phyloP scores from a whole-genome alignment of 2,888 invertebrate genomes.

The Zygogramma bicolorata region DNA sequence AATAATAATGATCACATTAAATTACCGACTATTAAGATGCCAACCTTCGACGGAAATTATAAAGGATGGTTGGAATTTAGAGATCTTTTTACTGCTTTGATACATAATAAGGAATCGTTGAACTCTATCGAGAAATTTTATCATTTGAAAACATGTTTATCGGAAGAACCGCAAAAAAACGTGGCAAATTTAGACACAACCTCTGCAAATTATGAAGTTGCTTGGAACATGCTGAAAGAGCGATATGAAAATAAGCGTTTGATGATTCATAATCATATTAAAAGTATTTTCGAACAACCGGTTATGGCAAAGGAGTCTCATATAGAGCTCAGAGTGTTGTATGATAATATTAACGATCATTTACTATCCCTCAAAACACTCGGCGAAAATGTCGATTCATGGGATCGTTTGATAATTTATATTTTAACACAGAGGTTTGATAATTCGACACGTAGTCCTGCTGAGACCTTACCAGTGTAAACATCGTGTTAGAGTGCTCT shows the following conservation, averaged over 20 bases:
- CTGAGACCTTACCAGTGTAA: no score
- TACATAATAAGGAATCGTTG: not conserved
- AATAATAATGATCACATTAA: not conserved
- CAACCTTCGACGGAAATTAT: not conserved
- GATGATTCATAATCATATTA: constrained; percentile 29
- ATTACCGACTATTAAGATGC: not conserved
- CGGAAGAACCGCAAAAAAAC: not conserved
- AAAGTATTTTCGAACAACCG: not conserved
- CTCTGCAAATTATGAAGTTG: constrained; percentile 16
- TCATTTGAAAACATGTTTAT: constrained; percentile 13
- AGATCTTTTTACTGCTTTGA: constrained; percentile 24
- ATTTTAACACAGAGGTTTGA: no score
- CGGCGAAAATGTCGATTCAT: no score
- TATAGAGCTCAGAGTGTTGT: constrained; percentile 12
- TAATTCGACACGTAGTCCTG: no score
- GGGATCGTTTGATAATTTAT: no score
- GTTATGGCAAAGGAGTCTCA: constrained; percentile 10
- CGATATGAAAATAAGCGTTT: constrained; percentile 22
- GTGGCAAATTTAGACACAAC: constrained; percentile 14
- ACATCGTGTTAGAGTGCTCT: no score
- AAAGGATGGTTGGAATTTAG: constrained; percentile 30
- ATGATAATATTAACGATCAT: constrained; percentile 12
- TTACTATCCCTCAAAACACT: no score
- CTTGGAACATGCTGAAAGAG: constrained; percentile 19
- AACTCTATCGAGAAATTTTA: constrained; percentile 21